Conservation (phyloP, 2,888 invertebrate species). For the Acholoe squamosa region DNA sequence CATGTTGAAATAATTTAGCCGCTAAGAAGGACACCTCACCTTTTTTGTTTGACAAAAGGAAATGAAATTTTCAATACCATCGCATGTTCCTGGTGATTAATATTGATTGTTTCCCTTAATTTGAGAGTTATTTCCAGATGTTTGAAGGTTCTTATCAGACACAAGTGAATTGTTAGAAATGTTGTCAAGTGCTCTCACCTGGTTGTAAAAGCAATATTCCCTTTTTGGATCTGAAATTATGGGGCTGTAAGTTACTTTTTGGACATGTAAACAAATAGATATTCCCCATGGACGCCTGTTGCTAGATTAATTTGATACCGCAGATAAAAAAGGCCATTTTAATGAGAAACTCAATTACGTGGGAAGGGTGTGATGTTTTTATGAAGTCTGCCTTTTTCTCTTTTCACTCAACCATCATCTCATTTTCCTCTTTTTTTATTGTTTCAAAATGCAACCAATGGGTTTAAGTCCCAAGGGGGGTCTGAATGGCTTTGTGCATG, state of each 20-base stretch:
- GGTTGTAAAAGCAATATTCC: background rate
- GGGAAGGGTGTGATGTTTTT: background rate
- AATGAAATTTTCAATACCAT: constrained; percentile 1
- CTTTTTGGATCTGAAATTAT: background rate
- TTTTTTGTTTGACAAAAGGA: background rate
- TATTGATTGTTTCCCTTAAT: constrained; percentile 15
- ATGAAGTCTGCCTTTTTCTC: background rate
- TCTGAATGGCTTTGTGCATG: too few species aligned
- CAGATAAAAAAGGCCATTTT: background rate
- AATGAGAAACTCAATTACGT: background rate
- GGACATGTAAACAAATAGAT: constrained; percentile 7
- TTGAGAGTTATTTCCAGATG: background rate
- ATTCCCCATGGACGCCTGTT: background rate
- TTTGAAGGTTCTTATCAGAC: background rate
- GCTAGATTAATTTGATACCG: background rate
- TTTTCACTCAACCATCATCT: constrained; percentile 23
- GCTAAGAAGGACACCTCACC: background rate
- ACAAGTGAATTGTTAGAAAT: background rate
- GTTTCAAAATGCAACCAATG: background rate
- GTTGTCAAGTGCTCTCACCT: background rate
- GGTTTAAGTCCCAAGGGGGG: background rate
- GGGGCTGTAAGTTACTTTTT: constrained; percentile 1
- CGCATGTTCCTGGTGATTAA: background rate
- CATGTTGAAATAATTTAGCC: background rate
- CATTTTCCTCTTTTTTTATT: background rate